phyloP scores from a whole-genome alignment of 2,113 vertebrate genomes.

The Cheilinus undulatus region DNA sequence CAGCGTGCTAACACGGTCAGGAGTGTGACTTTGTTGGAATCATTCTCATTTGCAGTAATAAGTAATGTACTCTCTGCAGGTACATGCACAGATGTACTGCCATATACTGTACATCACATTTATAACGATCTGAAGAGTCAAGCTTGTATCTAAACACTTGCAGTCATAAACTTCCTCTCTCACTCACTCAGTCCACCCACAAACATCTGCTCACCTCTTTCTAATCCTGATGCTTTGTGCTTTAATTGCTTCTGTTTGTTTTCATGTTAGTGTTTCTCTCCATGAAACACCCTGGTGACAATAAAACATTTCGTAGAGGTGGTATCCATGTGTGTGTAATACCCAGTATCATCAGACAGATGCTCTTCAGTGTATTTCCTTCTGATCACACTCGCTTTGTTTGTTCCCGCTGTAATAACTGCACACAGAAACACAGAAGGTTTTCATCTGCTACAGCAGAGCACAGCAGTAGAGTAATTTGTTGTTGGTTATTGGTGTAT shows the following conservation, averaged over 20 bases:
- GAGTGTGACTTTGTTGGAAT: slow-evolving; percentile 27
- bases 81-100: background rate
- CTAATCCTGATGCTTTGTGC: slow-evolving; percentile 22
- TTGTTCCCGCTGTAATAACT: background rate
- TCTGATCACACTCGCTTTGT: background rate
- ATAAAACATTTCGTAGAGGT: slow-evolving; percentile 36
- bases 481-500: slow-evolving; percentile 46
- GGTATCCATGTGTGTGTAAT: background rate
- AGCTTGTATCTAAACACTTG: background rate
- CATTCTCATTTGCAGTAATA: slow-evolving; percentile 23
- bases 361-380: slow-evolving; percentile 56
- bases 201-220: background rate
- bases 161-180: background rate
- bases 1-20: background rate
- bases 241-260: slow-evolving; percentile 73
- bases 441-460: slow-evolving; percentile 39
- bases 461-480: slow-evolving; percentile 38
- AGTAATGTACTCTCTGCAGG: slow-evolving; percentile 6
- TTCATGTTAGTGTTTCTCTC: slow-evolving; percentile 52
- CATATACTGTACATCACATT: background rate
- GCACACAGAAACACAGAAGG: slow-evolving; percentile 16
- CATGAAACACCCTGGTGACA: slow-evolving; percentile 48
- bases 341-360: slow-evolving; percentile 38
- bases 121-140: background rate
- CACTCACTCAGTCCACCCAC: background rate